Percentiles rank a stretch among this genome's conserved stretches.
Evolutionary conservation across 2,888 invertebrate species (phyloP).

Genomic region (Chaitophorus viminalis): DNA sequence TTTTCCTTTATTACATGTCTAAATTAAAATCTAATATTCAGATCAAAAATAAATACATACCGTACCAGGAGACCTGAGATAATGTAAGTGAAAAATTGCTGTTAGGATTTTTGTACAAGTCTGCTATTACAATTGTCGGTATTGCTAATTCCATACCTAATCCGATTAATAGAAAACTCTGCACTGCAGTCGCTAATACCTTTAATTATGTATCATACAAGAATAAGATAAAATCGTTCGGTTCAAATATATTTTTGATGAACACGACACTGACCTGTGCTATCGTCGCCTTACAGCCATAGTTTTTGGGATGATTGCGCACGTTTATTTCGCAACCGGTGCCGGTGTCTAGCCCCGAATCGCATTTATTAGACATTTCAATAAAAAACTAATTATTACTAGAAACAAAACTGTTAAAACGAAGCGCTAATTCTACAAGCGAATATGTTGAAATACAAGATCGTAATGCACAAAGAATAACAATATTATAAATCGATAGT

Average conservation of each 20-base stretch:
- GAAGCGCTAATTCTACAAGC: neutral
- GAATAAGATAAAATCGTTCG: neutral
- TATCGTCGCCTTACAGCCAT: slow-evolving; percentile 7
- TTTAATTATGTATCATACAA: slow-evolving; percentile 63
- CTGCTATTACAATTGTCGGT: slow-evolving; percentile 72
- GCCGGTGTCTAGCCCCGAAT: no score
- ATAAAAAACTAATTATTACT: neutral
- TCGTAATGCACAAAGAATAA: neutral
- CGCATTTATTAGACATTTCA: neutral
- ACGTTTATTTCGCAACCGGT: neutral
- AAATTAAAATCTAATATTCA: neutral
- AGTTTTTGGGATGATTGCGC: neutral
- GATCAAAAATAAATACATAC: slow-evolving; percentile 67
- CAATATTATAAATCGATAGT: neutral
- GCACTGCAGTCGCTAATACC: slow-evolving; percentile 71
- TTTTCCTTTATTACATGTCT: neutral
- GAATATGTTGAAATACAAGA: neutral
- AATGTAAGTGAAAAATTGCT: slow-evolving; percentile 70
- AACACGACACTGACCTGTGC: slow-evolving; percentile 7
- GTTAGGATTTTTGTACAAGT: slow-evolving; percentile 67
- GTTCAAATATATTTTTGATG: neutral
- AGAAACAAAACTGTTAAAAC: no score
- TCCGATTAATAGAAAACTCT: slow-evolving; percentile 71
- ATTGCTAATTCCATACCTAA: slow-evolving; percentile 72
- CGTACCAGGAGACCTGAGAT: slow-evolving; percentile 73